Base-by-base conservation (phyloP, 2,888 invertebrate genomes). In the Lasioglossum figueresi region DNA sequence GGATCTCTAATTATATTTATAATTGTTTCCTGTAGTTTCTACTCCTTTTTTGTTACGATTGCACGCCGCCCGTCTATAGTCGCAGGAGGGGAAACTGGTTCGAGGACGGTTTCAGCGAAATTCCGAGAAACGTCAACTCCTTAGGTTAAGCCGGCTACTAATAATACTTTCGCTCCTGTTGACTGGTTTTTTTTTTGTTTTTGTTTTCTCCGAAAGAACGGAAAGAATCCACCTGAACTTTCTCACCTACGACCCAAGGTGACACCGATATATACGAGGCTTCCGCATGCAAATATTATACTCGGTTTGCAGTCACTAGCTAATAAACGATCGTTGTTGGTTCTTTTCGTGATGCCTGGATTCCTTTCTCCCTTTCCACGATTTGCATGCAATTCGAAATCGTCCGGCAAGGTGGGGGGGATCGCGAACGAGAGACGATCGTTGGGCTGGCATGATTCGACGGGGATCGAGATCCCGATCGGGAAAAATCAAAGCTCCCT, bases 251-350 rank as follows among this genome's bases (percentile, higher is more conserved):
- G 45, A 82, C 70, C 45, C 71, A 37, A 40, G 19, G 63, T 52
- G 76, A 37, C 52, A 79, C 79, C 71, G 40, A 45, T 80, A 87
- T 84, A 79, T 80, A 77, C 48, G 76, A 68, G 43, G 43, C 80
- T 79, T 79, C n/a, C 27, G 34, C 70, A 82, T 79, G 74, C 79
- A 72, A 79, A 85, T 84, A 83, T 73, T 88, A 78, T 88, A 87
- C 63, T 68, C 68, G 37, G 81, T 87, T 82, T 82, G 40, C 82
- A 83, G 78, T 88, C 76, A 73, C 40, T 88, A 81, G 77, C 23
- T 66, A 89, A 91, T 90, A 91, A 91, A 89, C 73, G 71, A 82
- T 85, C 70, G 81, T 90, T 90, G 71, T 72, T 88, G 80, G 76
- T 84, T 73, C 19, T 73, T 80, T 63, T 52, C 79, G 72, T 23